These are phyloP conservation scores for Acanthiza pusilla DNA, from an alignment of 2,797 vertebrate species.

Conservation along the genomic window DNA sequence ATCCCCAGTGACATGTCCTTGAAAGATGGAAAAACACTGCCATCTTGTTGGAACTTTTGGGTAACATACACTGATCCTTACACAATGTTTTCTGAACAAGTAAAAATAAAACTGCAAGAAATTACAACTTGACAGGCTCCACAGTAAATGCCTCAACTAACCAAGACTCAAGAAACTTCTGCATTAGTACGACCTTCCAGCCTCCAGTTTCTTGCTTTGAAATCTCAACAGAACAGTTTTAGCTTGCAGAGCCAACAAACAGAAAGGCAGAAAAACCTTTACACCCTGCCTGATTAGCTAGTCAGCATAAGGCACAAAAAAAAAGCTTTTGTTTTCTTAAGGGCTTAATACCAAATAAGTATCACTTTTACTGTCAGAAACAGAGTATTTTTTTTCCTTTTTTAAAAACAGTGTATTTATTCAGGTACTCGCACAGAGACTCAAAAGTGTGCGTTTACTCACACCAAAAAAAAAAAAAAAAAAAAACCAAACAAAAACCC, in stretches of 20 bases:
- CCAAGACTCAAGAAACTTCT: neutral
- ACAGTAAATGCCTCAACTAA: neutral
- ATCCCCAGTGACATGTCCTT: neutral
- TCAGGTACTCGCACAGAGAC: neutral
- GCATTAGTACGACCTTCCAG: neutral
- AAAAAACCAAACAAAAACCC: rapidly evolving
- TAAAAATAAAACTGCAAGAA: neutral
- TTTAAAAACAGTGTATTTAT: neutral
- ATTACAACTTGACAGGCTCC: neutral
- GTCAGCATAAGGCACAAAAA: neutral
- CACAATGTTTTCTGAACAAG: neutral
- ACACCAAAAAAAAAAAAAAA: neutral
- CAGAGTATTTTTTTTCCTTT: rapidly evolving
- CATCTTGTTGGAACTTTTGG: neutral
- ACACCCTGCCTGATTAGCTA: neutral
- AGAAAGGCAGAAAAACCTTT: neutral
- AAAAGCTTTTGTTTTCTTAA: neutral
- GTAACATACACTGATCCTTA: neutral
- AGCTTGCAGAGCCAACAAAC: neutral
- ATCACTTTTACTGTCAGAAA: neutral
- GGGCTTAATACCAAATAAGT: neutral
- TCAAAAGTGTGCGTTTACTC: neutral
- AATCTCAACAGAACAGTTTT: neutral
- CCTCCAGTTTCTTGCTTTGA: neutral
- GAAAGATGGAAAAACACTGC: neutral